phyloP scores from a whole-genome alignment of 1,140 invertebrate genomes.

The Anoplophora glabripennis region DNA sequence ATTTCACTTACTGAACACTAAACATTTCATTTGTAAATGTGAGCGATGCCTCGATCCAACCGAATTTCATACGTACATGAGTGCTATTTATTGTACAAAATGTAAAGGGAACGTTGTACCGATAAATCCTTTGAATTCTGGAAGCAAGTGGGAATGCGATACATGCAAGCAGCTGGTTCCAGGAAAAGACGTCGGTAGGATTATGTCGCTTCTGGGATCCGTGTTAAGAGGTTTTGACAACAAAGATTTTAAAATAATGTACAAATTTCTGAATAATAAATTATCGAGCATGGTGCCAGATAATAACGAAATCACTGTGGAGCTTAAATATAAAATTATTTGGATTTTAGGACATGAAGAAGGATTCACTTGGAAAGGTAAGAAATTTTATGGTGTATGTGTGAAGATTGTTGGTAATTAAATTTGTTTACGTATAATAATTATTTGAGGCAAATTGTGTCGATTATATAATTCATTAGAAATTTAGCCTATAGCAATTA shows the following conservation, averaged over 20 bases:
- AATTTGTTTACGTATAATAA: too few species aligned
- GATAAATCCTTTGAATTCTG: constrained; percentile 50
- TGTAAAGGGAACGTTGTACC: constrained; percentile 49
- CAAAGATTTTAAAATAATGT: constrained; percentile 49
- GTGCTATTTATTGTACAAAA: constrained; percentile 53
- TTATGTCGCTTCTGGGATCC: constrained; percentile 48
- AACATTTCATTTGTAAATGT: constrained; percentile 73
- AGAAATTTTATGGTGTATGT: too few species aligned
- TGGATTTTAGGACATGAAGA: constrained; percentile 38
- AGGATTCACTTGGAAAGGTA: constrained; percentile 37
- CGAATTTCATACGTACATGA: constrained; percentile 50
- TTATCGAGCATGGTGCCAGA: constrained; percentile 51
- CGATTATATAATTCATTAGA: too few species aligned
- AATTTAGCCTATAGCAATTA: too few species aligned
- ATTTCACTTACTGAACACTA: constrained; percentile 64
- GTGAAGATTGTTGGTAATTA: too few species aligned
- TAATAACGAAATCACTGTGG: constrained; percentile 54
- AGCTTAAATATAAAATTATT: constrained; percentile 49
- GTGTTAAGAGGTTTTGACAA: constrained; percentile 49
- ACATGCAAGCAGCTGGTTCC: constrained; percentile 50
- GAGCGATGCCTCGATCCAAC: constrained; percentile 66
- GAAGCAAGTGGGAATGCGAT: constrained; percentile 53
- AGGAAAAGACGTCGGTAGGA: constrained; percentile 46
- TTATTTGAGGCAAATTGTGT: too few species aligned
- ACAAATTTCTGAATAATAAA: constrained; percentile 51